phyloP scores from a whole-genome alignment of 2,113 vertebrate genomes.

The Mus spicilegus region DNA sequence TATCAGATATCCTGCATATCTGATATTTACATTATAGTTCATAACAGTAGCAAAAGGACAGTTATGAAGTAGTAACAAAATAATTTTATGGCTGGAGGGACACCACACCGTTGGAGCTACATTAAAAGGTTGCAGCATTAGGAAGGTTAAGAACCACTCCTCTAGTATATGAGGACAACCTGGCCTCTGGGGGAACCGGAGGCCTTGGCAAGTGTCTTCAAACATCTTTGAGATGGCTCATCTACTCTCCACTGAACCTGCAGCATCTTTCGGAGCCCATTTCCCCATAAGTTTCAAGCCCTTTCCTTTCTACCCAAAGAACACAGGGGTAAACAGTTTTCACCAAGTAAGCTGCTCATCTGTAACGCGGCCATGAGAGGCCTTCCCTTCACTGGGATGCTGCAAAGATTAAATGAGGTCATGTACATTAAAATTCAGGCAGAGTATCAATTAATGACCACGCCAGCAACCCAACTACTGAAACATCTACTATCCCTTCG shows the following conservation, averaged over 20 bases:
- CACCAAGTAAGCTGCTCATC: neutral
- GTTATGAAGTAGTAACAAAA: neutral
- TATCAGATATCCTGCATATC: neutral
- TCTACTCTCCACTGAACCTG: neutral
- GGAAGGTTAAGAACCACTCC: neutral
- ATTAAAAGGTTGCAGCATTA: neutral
- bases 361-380: neutral
- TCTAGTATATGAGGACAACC: neutral
- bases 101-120: no score
- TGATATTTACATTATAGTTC: neutral
- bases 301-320: neutral
- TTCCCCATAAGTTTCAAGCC: neutral
- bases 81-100: neutral
- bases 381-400: neutral
- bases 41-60: neutral
- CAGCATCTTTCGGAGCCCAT: neutral
- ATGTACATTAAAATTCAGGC: fast-evolving
- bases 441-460: neutral
- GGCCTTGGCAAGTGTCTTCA: neutral
- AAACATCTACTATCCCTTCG: neutral
- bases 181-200: neutral
- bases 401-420: neutral
- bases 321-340: neutral
- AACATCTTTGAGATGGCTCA: neutral
- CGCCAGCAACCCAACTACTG: neutral